These are phyloP conservation scores for Menidia beryllina DNA, from an alignment of 2,113 vertebrate species.

Conservation along the genomic window DNA sequence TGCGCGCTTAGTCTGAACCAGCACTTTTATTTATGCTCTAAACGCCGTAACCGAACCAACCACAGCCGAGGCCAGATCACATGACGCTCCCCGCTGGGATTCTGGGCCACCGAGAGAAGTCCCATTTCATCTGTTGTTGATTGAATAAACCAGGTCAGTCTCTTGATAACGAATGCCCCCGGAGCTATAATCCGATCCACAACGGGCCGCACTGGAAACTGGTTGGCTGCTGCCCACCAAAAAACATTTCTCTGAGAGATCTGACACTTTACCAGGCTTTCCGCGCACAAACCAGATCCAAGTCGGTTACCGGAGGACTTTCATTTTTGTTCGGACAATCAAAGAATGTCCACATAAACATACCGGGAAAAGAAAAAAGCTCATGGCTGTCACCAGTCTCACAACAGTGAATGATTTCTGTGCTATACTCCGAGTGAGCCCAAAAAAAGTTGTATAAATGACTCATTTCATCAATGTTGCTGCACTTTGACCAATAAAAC, in stretches of 20 bases:
- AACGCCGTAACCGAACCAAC: slow-evolving; percentile 22
- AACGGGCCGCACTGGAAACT: slow-evolving; percentile 35
- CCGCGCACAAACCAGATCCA: neutral
- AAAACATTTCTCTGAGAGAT: slow-evolving; percentile 12
- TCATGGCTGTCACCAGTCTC: neutral
- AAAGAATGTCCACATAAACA: neutral
- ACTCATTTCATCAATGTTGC: too few species aligned
- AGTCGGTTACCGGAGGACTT: neutral
- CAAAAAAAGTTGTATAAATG: too few species aligned
- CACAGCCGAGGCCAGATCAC: slow-evolving; percentile 9
- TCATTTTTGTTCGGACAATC: neutral
- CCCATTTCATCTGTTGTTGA: slow-evolving; percentile 53
- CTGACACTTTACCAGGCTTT: slow-evolving; percentile 5
- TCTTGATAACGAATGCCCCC: slow-evolving; percentile 52
- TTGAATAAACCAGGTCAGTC: slow-evolving; percentile 68
- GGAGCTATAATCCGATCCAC: slow-evolving; percentile 29
- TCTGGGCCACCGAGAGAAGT: slow-evolving; percentile 55
- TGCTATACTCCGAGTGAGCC: too few species aligned
- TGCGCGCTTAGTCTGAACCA: slow-evolving; percentile 31
- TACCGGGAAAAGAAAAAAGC: neutral
- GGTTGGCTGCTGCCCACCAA: slow-evolving; percentile 31
- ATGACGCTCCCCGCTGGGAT: slow-evolving; percentile 59
- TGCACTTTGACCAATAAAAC: too few species aligned
- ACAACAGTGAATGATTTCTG: neutral
- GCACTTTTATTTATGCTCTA: slow-evolving; percentile 46